Base-by-base conservation (phyloP, 2,113 vertebrate genomes). In the Leucosticte australis region DNA sequence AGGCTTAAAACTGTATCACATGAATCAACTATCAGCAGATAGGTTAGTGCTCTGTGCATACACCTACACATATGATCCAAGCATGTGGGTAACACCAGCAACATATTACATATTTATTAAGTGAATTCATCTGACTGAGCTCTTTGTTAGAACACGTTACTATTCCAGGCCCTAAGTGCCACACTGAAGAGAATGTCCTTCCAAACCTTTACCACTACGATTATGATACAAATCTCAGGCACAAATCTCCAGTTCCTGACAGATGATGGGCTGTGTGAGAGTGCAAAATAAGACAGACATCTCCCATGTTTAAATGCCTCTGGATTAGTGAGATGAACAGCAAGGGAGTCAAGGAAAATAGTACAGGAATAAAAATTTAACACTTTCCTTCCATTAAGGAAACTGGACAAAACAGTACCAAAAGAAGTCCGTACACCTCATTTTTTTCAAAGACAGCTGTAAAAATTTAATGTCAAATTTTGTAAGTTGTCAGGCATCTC, bases 301-400 rank as follows among this genome's bases (percentile, higher is more conserved):
- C 91, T 97, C 97, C 93, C 92, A 97, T 93, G 94, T 93, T 87
- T 87, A 97, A 94, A 95, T 86, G 90, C 94, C 95, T 97, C 96
- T 94, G 92, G 68, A 96, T 96, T 97, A 97, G 94, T 94, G 94
- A 97, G 94, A 93, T 97, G 96, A 98, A 97, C 89, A 97, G 85
- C 78, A 97, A 97, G 77, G 82, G 90, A 96, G 86, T 86, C 83
- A 96, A 92, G 88, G 28, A 96, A 97, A 97, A 97, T 44, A 95
- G 90, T 93, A 94, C 87, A 97, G 59, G 94, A 97, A 97, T 90
- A 95, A 94, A 97, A 95, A 89, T 79, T 96, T 96, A 97, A 97
- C 90, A 70, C 94, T 93, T 98, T 78, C 80, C 87, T 97, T 92
- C 63, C 95, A 70, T 89, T 77, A 87, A 84, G 50, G 50, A 88